Evolutionary conservation across 2,113 vertebrate species (phyloP).

Genomic region (Pseudorectes ferrugineus): DNA sequence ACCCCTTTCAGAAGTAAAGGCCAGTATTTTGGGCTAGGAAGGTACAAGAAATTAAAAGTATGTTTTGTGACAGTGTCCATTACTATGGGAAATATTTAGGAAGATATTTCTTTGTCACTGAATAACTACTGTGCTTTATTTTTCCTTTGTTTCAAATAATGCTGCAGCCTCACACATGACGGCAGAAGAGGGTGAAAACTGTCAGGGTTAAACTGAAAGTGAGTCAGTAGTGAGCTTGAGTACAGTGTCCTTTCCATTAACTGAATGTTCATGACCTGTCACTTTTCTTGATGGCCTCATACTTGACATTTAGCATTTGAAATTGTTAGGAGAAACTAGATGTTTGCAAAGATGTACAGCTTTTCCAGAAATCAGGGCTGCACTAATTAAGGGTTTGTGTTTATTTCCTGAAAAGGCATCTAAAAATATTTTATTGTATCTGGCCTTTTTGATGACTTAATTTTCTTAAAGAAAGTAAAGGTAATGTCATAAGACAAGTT

Average conservation of each 20-base stretch:
- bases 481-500: not conserved
- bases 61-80: not conserved
- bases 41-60: not conserved
- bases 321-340: not conserved
- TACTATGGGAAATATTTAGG: not conserved
- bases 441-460: not conserved
- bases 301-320: not conserved
- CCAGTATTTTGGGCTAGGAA: not conserved
- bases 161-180: not conserved
- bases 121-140: not conserved
- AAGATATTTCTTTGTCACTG: not conserved
- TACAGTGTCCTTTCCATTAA: not conserved
- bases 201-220: not conserved
- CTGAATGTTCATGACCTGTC: not conserved
- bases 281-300: not conserved
- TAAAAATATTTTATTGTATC: not conserved
- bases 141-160: not conserved
- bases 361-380: not conserved
- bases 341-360: not conserved
- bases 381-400: not conserved
- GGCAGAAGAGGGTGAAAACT: conserved; percentile 3
- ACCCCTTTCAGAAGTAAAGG: not conserved
- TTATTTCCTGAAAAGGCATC: not conserved
- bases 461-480: not conserved
- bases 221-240: not conserved